A percentile compares a stretch with the other conserved stretches of the same genome.
Conservation (phyloP, 2,113 vertebrate genomes). For the Myocastor coypus region DNA sequence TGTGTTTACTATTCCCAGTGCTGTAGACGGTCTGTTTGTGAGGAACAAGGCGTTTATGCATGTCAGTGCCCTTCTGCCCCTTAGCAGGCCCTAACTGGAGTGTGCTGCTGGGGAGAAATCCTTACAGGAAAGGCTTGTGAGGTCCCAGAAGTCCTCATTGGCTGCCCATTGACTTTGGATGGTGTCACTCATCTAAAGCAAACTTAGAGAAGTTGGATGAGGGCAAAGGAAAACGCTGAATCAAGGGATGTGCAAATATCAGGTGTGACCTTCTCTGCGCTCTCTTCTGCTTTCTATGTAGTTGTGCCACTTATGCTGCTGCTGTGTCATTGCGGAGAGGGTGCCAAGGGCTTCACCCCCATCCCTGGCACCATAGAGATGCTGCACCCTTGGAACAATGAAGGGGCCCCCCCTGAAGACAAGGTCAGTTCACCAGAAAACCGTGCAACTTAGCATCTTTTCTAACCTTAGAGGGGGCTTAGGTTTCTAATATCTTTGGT, state of each 20-base stretch:
- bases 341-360: conserved; percentile 80
- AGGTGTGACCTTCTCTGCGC: background rate
- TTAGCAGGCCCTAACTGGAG: too few relatives aligned
- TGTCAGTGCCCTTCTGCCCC: background rate
- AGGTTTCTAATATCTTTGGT: background rate
- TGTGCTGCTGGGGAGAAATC: background rate
- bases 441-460: background rate
- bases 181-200: background rate
- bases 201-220: background rate
- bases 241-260: background rate
- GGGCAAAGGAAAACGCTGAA: background rate
- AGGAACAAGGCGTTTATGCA: background rate
- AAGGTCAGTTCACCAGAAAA: conserved; percentile 82
- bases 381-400: conserved; percentile 87
- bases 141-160: background rate
- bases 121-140: background rate
- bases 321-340: conserved; percentile 83
- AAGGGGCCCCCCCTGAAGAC: conserved; percentile 87
- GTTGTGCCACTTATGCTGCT: conserved; percentile 88
- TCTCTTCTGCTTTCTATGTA: conserved; percentile 51
- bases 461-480: background rate
- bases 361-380: conserved; percentile 85
- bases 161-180: too few relatives aligned
- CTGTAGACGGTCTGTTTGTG: background rate
- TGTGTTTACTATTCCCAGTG: background rate